Conservation (phyloP, 2,113 vertebrate genomes). For the Connochaetes taurinus region DNA sequence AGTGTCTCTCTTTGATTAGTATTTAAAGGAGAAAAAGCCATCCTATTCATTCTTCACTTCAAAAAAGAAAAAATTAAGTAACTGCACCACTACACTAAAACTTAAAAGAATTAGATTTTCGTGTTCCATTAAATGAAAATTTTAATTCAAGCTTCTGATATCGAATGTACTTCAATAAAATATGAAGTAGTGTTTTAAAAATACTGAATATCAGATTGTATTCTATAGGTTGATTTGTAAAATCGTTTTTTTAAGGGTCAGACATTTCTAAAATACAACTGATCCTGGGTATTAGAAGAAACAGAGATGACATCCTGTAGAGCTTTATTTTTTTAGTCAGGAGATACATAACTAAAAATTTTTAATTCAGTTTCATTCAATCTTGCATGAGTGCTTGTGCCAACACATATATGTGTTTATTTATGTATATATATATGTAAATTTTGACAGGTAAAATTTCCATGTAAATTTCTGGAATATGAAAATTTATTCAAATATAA, state of each 20-base stretch:
- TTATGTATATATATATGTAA: neutral
- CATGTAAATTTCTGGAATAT: neutral
- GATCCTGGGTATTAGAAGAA: neutral
- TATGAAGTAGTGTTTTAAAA: neutral
- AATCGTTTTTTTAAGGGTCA: neutral
- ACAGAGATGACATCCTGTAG: neutral
- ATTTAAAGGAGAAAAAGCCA: neutral
- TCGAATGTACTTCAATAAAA: neutral
- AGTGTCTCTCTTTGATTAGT: neutral
- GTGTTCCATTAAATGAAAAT: neutral
- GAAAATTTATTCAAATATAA: neutral
- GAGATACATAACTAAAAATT: neutral
- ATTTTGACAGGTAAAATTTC: neutral
- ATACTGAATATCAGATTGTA: neutral
- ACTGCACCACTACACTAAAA: neutral
- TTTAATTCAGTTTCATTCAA: neutral
- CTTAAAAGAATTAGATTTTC: neutral
- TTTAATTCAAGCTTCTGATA: neutral
- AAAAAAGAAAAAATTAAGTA: neutral
- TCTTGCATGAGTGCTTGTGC: neutral
- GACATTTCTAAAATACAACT: neutral
- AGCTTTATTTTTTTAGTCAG: neutral
- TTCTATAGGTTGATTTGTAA: neutral
- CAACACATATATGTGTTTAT: neutral
- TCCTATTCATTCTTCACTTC: neutral